Evolutionary conservation across 2,797 vertebrate species (phyloP).

Genomic region (Zalophus californianus): DNA sequence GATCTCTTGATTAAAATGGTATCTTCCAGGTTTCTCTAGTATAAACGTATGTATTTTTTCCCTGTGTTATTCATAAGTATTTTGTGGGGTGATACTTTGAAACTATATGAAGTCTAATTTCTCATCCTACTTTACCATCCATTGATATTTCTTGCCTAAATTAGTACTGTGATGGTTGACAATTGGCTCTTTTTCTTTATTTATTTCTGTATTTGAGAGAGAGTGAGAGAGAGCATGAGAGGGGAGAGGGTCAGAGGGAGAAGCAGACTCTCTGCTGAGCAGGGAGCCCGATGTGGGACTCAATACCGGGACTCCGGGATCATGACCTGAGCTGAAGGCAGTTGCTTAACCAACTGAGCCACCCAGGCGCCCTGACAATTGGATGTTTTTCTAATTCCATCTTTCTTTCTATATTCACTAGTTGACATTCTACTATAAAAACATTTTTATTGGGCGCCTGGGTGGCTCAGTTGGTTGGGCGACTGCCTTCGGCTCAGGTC

Average conservation of each 20-base stretch:
- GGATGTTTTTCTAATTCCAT: neutral
- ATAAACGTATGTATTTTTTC: neutral
- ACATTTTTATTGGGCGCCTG: neutral
- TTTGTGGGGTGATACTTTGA: neutral
- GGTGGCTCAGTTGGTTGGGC: too few relatives aligned
- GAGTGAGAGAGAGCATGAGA: too few relatives aligned
- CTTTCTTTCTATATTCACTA: neutral
- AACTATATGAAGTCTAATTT: constrained; percentile 18
- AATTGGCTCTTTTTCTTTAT: neutral
- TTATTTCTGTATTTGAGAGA: too few relatives aligned
- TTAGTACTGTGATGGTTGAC: neutral
- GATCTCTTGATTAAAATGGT: neutral
- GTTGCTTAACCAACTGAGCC: too few relatives aligned
- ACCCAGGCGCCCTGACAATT: neutral
- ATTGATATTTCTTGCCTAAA: neutral
- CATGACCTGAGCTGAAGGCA: too few relatives aligned
- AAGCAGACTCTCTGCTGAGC: too few relatives aligned
- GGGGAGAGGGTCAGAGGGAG: too few relatives aligned
- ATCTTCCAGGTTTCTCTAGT: neutral
- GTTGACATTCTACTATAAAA: neutral
- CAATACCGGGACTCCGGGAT: too few relatives aligned
- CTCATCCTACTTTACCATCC: neutral
- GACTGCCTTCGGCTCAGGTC: too few relatives aligned
- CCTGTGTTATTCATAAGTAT: neutral
- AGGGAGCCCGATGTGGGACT: too few relatives aligned